Percentiles rank a stretch among this genome's conserved stretches.
These are phyloP conservation scores for Cartodere bifasciata DNA, from an alignment of 2,888 invertebrate species.

Conservation along the genomic window DNA sequence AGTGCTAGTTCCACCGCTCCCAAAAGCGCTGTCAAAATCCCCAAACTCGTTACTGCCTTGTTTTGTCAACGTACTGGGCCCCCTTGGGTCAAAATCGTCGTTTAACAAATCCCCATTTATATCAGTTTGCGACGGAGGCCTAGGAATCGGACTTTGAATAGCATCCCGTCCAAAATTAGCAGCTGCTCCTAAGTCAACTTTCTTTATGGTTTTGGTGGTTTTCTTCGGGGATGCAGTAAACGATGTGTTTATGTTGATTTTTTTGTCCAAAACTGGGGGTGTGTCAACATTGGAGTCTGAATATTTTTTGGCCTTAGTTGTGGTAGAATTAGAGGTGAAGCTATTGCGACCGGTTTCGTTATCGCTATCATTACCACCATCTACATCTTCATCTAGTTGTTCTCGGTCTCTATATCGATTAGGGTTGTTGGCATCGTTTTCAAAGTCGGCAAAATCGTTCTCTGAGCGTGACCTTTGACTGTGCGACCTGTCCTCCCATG, in stretches of 20 bases:
- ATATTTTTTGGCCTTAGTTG: too few relatives aligned
- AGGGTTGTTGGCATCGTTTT: too few relatives aligned
- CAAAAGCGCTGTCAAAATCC: constrained; percentile 64
- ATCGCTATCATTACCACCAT: constrained; percentile 58
- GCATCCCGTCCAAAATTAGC: constrained; percentile 50
- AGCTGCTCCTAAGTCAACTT: constrained; percentile 47
- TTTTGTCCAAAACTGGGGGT: constrained; percentile 22
- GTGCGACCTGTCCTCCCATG: constrained; percentile 32
- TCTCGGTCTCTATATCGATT: too few relatives aligned
- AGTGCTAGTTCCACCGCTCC: constrained; percentile 22
- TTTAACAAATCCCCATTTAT: constrained; percentile 39
- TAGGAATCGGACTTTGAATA: constrained; percentile 28
- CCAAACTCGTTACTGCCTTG: constrained; percentile 50
- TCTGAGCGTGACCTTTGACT: too few relatives aligned
- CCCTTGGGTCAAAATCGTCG: constrained; percentile 51
- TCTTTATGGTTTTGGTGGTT: constrained; percentile 37
- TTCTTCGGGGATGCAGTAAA: constrained; percentile 33
- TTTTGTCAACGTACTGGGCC: constrained; percentile 18
- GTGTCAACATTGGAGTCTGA: constrained; percentile 19
- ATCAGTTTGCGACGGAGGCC: too few relatives aligned
- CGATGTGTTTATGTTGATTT: constrained; percentile 36
- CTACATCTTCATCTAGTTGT: constrained; percentile 40
- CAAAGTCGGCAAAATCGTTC: constrained; percentile 27
- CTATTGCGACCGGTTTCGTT: constrained; percentile 42
- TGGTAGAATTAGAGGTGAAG: too few relatives aligned